Evolutionary conservation across 2,797 vertebrate species (phyloP).

Genomic region (Galago senegalensis): DNA sequence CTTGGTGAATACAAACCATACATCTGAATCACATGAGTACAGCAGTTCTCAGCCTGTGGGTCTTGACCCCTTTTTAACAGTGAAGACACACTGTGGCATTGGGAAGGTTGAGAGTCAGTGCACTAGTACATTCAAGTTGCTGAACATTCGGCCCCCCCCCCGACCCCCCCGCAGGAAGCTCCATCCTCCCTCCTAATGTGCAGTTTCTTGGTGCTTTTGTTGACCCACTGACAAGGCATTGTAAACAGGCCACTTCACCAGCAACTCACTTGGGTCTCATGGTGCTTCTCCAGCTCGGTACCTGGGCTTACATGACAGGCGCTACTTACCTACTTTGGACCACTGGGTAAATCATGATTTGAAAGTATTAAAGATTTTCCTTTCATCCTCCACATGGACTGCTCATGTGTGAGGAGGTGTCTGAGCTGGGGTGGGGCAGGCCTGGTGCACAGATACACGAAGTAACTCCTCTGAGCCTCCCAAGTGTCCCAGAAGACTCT

Average conservation of each 20-base stretch:
- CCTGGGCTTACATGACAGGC: neutral
- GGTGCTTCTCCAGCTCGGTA: accelerated
- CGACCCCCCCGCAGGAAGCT: accelerated
- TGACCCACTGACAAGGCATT: neutral
- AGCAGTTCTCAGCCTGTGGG: no score
- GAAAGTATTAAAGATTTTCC: neutral
- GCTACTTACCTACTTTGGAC: neutral
- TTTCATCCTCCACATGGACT: neutral
- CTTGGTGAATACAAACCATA: accelerated
- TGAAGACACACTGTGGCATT: no score
- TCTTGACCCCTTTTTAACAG: no score
- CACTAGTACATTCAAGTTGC: accelerated
- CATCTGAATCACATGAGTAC: no score
- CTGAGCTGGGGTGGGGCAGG: no score
- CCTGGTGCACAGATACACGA: neutral
- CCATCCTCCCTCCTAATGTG: no score
- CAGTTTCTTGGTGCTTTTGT: neutral
- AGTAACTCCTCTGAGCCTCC: neutral
- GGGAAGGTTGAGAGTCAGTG: no score
- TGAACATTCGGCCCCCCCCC: no score
- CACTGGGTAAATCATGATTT: neutral
- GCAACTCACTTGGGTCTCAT: accelerated
- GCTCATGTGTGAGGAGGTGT: neutral
- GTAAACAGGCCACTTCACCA: neutral
- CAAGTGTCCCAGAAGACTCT: neutral